Conservation (phyloP, 2,888 invertebrate species). For the Erpobdella octoculata region DNA sequence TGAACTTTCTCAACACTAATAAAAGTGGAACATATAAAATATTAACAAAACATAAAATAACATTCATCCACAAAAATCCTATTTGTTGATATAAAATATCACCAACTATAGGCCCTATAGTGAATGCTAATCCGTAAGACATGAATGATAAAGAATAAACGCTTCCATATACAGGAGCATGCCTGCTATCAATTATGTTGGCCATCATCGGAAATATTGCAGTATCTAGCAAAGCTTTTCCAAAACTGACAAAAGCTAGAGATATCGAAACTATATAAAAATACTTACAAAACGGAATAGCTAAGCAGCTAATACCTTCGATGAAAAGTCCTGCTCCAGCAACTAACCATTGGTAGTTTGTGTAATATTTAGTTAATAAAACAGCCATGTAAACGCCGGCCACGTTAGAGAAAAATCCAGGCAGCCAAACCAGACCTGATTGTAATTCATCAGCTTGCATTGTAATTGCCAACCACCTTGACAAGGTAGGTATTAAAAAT, state of each 20-base stretch:
- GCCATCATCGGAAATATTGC: neutral
- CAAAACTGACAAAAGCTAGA: neutral
- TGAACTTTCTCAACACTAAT: no score
- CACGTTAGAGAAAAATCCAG: neutral
- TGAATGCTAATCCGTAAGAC: neutral
- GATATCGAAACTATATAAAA: neutral
- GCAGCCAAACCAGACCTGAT: neutral
- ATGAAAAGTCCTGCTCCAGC: neutral
- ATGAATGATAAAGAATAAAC: neutral
- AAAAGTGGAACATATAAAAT: no score
- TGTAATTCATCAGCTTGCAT: neutral
- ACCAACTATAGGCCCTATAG: neutral
- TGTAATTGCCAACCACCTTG: neutral
- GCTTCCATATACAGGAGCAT: neutral
- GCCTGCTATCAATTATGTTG: neutral
- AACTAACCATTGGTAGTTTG: neutral
- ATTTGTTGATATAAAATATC: no score
- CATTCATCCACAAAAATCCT: no score
- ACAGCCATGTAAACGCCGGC: neutral
- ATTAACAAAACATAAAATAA: no score
- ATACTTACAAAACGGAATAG: neutral
- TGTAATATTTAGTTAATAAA: neutral
- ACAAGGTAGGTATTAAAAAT: neutral
- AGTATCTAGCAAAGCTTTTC: neutral
- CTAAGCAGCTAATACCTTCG: neutral